Evolutionary conservation across 2,888 invertebrate genomes (phyloP).

Genomic region (Leptopilina syphax): DNA sequence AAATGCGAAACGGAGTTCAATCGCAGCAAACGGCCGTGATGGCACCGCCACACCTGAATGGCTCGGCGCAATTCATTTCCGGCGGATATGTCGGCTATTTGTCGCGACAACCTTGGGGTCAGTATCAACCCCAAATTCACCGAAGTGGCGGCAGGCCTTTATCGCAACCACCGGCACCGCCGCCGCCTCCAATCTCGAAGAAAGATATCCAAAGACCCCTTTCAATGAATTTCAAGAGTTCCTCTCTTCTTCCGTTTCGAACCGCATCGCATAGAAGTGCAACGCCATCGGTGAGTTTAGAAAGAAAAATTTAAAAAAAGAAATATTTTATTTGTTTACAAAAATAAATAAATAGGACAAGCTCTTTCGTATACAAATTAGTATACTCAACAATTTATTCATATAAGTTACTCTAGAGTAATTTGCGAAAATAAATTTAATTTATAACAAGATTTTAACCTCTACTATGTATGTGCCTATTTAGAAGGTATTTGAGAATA

Average conservation of each 20-base stretch:
- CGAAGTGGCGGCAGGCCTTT: slow-evolving; percentile 65
- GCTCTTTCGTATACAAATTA: too few relatives aligned
- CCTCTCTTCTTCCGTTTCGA: slow-evolving; percentile 65
- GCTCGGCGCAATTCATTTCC: slow-evolving; percentile 77
- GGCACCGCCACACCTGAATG: slow-evolving; percentile 76
- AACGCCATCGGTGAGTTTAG: slow-evolving; percentile 73
- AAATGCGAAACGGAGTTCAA: slow-evolving; percentile 74
- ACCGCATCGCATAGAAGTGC: slow-evolving; percentile 64
- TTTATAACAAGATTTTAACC: too few relatives aligned
- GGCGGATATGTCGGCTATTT: slow-evolving; percentile 79
- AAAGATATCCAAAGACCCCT: slow-evolving; percentile 65
- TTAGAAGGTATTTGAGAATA: too few relatives aligned
- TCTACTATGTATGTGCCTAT: too few relatives aligned
- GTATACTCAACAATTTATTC: too few relatives aligned
- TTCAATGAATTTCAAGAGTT: slow-evolving; percentile 60
- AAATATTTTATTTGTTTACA: background rate
- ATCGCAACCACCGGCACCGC: slow-evolving; percentile 70
- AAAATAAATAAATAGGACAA: too few relatives aligned
- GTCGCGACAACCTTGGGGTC: slow-evolving; percentile 77
- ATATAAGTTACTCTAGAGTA: too few relatives aligned
- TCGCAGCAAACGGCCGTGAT: slow-evolving; percentile 74
- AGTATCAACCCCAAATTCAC: slow-evolving; percentile 73
- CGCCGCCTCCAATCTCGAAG: slow-evolving; percentile 69
- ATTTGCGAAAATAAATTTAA: too few relatives aligned
- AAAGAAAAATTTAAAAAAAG: background rate